Conservation (phyloP, 2,113 vertebrate genomes). For the Capreolus pygargus region DNA sequence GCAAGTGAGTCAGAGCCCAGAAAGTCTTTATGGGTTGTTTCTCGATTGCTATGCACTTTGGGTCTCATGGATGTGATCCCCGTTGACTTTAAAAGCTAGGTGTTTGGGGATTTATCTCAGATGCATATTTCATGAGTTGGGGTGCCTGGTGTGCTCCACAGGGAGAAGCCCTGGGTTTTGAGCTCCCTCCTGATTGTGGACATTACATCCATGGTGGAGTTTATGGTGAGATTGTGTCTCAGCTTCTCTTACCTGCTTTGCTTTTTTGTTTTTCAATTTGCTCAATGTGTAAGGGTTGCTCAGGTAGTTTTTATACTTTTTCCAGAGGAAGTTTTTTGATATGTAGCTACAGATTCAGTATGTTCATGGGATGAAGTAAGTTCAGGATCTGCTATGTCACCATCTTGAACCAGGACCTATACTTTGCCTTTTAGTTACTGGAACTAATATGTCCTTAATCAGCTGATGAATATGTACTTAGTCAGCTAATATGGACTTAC, state of each 20-base stretch:
- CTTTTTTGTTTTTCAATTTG: background rate
- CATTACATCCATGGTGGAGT: no score
- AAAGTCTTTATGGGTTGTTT: background rate
- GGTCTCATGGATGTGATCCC: background rate
- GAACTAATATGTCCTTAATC: background rate
- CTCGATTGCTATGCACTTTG: background rate
- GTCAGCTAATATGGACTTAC: background rate
- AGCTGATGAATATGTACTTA: background rate
- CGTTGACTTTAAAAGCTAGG: background rate
- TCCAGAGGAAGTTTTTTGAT: background rate
- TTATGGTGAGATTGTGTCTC: background rate
- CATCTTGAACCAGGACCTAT: background rate
- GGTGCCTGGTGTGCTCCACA: no score
- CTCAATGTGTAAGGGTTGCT: background rate
- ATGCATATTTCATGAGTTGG: background rate
- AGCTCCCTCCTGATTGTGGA: background rate
- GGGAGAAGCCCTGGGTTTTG: background rate
- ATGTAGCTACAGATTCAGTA: background rate
- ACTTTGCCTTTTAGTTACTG: background rate
- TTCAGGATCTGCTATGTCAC: background rate
- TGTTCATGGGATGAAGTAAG: background rate
- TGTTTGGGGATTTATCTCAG: background rate
- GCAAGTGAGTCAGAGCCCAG: background rate
- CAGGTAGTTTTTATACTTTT: background rate
- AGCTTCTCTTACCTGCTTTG: background rate